Conservation (phyloP, 2,113 vertebrate species). For the Tympanuchus pallidicinctus region DNA sequence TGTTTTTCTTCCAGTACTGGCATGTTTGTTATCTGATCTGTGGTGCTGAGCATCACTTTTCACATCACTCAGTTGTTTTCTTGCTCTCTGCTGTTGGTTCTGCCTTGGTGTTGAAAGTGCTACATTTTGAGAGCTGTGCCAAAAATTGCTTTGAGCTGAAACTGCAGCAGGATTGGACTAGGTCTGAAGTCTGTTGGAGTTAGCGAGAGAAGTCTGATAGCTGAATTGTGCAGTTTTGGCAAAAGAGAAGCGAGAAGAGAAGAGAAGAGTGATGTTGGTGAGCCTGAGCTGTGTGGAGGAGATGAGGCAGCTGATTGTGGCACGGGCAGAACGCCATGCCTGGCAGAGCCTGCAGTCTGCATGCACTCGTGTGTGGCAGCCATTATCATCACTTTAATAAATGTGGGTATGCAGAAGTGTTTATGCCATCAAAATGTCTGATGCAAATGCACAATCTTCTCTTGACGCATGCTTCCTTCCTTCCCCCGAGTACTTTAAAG, state of each 20-base stretch:
- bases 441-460: background rate
- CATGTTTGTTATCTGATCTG: background rate
- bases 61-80: background rate
- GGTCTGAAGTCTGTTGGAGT: background rate
- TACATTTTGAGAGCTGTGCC: background rate
- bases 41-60: background rate
- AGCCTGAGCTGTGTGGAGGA: background rate
- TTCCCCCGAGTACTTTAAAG: background rate
- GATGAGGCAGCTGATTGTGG: background rate
- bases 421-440: background rate
- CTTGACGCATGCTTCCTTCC: background rate
- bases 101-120: background rate
- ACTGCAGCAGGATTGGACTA: background rate
- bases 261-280: background rate
- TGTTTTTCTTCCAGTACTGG: background rate
- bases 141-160: background rate
- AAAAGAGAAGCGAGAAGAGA: background rate
- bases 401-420: background rate
- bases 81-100: background rate
- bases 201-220: background rate
- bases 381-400: background rate
- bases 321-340: background rate
- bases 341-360: background rate
- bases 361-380: background rate
- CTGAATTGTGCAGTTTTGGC: background rate